Conservation (phyloP, 2,888 invertebrate species). For the Diarsia rubi region DNA sequence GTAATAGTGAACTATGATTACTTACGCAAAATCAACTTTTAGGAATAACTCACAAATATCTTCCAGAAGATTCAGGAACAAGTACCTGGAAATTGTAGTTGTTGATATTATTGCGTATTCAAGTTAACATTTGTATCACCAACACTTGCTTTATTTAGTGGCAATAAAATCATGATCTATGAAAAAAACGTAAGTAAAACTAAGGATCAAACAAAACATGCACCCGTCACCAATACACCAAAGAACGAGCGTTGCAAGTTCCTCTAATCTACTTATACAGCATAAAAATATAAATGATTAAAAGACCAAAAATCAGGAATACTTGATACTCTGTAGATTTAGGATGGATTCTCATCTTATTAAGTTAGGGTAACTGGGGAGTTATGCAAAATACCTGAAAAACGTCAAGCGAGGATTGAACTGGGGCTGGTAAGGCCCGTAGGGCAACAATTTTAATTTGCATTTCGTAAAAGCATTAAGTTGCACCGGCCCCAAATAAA, state of each 20-base stretch:
- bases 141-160: background rate
- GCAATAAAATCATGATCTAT: background rate
- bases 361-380: background rate
- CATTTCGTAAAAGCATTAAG: too few species aligned
- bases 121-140: too few species aligned
- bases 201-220: background rate
- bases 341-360: background rate
- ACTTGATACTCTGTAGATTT: background rate
- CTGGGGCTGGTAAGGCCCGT: too few species aligned
- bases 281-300: background rate
- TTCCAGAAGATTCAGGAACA: conserved; percentile 13
- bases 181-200: background rate
- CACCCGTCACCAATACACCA: background rate
- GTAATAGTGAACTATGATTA: conserved; percentile 23
- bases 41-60: conserved; percentile 15
- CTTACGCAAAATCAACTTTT: conserved; percentile 7
- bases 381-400: conserved; percentile 1
- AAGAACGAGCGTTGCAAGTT: background rate
- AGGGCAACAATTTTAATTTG: background rate
- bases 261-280: background rate
- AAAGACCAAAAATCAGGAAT: background rate
- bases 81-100: conserved; percentile 53
- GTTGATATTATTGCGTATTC: conserved; percentile 29
- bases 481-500: too few species aligned
- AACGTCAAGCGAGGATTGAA: background rate